Conservation (phyloP, 2,797 vertebrate species). For the Leucoraja ocellata region DNA sequence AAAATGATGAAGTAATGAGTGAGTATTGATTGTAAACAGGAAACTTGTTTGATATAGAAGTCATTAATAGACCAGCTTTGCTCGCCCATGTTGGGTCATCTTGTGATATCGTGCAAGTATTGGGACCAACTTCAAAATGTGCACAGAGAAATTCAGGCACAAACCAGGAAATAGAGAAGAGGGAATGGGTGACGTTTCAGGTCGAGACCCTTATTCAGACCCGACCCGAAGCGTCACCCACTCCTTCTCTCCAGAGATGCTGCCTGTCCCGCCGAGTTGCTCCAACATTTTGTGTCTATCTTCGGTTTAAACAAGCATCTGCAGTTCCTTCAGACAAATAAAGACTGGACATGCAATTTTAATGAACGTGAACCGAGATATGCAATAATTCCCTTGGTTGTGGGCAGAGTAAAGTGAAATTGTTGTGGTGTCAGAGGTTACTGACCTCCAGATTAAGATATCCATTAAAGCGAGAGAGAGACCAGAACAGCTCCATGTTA, state of each 20-base stretch:
- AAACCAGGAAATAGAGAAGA: neutral
- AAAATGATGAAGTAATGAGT: neutral
- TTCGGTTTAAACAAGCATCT: too few relatives aligned
- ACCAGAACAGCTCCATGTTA: conserved; percentile 14
- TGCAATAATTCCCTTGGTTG: conserved; percentile 34
- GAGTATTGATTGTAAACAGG: neutral
- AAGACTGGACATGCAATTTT: conserved; percentile 1
- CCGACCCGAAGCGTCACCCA: too few relatives aligned
- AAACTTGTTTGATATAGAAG: neutral
- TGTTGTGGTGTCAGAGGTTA: conserved; percentile 18
- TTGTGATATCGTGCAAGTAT: neutral
- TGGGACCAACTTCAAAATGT: neutral
- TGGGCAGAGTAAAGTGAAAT: neutral
- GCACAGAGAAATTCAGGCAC: neutral
- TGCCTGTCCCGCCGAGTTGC: too few relatives aligned
- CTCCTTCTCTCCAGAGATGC: too few relatives aligned
- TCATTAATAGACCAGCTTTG: neutral
- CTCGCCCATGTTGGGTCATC: neutral
- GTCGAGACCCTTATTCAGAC: too few relatives aligned
- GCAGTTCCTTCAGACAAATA: neutral
- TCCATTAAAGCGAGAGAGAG: neutral
- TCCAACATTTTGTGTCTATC: too few relatives aligned
- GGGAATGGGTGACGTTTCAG: too few relatives aligned
- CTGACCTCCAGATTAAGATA: conserved; percentile 28
- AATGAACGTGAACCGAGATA: neutral